Evolutionary conservation across 2,113 vertebrate genomes (phyloP), one percentile per base, ranked within the genome.

Genomic region (Phainopepla nitens): DNA sequence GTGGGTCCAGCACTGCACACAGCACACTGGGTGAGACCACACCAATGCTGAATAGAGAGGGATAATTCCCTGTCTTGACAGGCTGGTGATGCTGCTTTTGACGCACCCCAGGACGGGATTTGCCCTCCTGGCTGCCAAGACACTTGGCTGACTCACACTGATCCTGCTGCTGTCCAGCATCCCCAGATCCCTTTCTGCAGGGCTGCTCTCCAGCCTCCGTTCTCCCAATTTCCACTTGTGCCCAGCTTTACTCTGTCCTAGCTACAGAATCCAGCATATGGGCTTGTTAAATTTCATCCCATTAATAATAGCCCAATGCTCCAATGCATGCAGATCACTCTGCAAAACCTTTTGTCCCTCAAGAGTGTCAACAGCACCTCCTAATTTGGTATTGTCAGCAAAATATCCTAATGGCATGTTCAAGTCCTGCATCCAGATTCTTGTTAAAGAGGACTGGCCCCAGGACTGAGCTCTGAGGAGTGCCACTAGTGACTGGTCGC

Each of bases 401-500:
- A 81, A 81, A 45, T 10, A 45, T 58, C 33, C 4, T 50, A 36
- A 50, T 41, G 13, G 16, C 31, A 11, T 13, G 4, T 49, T 54
- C 27, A 28, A 3, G 3, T 61, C 21, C 31, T 58, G 14, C 19
- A 29, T 58, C 8, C 49, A 36, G 9, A 21, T 27, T n/a, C n/a
- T n/a, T 25, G 68, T 2, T 44, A 45, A 36, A 69, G 33, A 42
- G 49, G 0, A 45, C 42, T 53, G 57, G 16, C 10, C 16, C 27
- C 27, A 35, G 27, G 6, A 53, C 1, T 57, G 56, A 86, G 13
- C 3, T 41, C 29, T 42, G 18, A 61, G n/a, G n/a, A 54, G 15
- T 19, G 39, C 5, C 0, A 0, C 20, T 36, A 39, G 6, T 5
- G 4, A n/a, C 18, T 0, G 1, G 6, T 19, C 5, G 2, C 4